Evolutionary conservation across 2,888 invertebrate genomes (phyloP).

Genomic region (Sphecodes monilicornis): DNA sequence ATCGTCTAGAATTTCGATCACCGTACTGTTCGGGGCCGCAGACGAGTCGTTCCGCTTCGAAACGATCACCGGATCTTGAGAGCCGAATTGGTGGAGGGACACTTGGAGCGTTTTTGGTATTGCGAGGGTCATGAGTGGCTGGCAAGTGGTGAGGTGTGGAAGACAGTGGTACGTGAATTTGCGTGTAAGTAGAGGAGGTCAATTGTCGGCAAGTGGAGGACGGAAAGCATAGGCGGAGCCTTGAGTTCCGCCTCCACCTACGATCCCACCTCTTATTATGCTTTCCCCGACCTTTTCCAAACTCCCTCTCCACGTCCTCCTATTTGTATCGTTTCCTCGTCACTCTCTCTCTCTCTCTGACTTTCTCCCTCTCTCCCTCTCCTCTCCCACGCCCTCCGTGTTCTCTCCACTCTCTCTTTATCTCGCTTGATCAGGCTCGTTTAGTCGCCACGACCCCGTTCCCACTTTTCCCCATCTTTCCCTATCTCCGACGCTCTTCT

Average conservation of each 20-base stretch:
- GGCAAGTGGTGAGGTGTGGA: slow-evolving; percentile 39
- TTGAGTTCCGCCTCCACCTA: slow-evolving; percentile 75
- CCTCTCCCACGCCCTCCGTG: neutral
- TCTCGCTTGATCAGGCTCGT: slow-evolving; percentile 19
- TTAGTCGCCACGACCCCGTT: slow-evolving; percentile 21
- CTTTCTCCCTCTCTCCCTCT: neutral
- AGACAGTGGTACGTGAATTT: slow-evolving; percentile 52
- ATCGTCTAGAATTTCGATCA: neutral
- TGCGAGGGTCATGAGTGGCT: slow-evolving; percentile 8
- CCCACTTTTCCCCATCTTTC: neutral
- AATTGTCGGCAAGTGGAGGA: slow-evolving; percentile 51
- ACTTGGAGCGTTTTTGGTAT: neutral
- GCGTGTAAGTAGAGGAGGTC: slow-evolving; percentile 60
- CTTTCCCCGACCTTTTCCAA: slow-evolving; percentile 66
- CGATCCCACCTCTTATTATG: slow-evolving; percentile 75
- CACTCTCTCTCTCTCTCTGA: neutral
- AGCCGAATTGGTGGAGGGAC: slow-evolving; percentile 3
- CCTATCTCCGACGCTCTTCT: neutral
- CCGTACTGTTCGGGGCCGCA: neutral
- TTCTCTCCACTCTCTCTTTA: slow-evolving; percentile 24
- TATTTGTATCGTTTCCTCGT: slow-evolving; percentile 1
- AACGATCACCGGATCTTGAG: neutral
- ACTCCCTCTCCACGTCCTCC: slow-evolving; percentile 14
- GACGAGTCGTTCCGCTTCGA: neutral
- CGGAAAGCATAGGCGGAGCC: slow-evolving; percentile 78